phyloP scores from a whole-genome alignment of 2,888 invertebrate species.

The Hyles lineata region DNA sequence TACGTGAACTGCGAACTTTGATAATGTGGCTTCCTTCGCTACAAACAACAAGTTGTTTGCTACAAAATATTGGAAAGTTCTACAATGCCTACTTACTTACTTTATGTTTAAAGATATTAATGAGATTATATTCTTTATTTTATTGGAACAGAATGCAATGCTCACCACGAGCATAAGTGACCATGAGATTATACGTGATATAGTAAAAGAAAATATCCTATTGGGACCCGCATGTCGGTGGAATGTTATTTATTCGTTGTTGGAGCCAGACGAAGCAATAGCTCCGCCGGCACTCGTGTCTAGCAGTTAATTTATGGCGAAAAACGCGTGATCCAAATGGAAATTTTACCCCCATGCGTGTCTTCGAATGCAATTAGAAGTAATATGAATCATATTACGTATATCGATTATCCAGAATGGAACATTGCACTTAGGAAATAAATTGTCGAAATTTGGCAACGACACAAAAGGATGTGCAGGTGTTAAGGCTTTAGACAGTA shows the following conservation, averaged over 20 bases:
- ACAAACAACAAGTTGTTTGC: not conserved
- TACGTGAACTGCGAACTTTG: conserved; percentile 4
- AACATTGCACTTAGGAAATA: not conserved
- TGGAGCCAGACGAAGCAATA: conserved; percentile 19
- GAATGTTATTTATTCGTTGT: conserved; percentile 23
- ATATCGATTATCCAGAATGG: not conserved
- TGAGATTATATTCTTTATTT: not conserved
- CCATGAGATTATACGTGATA: not conserved
- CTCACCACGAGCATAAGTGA: not conserved
- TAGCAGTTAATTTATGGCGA: conserved; percentile 17
- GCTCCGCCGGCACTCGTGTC: conserved; percentile 8
- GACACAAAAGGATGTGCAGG: not conserved
- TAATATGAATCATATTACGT: conserved; percentile 13
- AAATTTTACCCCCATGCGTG: conserved; percentile 21
- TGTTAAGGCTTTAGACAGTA: no score
- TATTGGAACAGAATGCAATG: conserved; percentile 2
- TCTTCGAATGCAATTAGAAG: not conserved
- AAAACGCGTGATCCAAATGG: conserved; percentile 15
- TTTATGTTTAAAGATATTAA: no score
- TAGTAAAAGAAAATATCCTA: conserved; percentile 11
- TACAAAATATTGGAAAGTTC: not conserved
- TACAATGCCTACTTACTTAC: not conserved
- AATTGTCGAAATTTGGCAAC: not conserved
- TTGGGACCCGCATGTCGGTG: conserved; percentile 12
- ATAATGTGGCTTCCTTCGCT: not conserved